Evolutionary conservation across 2,888 invertebrate species (phyloP).

Genomic region (Catotricha subobsoleta): DNA sequence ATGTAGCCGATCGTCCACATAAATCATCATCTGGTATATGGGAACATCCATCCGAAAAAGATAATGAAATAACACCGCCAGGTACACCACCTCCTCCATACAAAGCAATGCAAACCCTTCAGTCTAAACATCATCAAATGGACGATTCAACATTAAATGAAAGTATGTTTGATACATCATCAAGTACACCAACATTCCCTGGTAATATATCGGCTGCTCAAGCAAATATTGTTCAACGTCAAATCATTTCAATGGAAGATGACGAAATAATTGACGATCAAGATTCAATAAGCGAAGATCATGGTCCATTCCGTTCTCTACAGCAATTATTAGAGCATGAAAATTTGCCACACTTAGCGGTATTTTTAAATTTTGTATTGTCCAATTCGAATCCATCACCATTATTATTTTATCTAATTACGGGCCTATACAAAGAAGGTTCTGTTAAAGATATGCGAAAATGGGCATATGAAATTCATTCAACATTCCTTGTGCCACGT

Average conservation of each 20-base stretch:
- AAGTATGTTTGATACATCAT: conserved; percentile 4
- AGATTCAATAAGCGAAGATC: conserved; percentile 52
- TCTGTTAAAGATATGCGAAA: conserved; percentile 80
- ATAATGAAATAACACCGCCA: conserved; percentile 44
- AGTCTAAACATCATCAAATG: background rate
- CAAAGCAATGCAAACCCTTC: conserved; percentile 26
- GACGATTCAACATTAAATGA: conserved; percentile 3
- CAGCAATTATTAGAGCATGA: conserved; percentile 66
- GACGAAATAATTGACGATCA: conserved; percentile 82
- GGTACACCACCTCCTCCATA: conserved; percentile 85
- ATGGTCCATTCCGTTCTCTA: conserved; percentile 77
- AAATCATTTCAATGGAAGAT: conserved; percentile 90
- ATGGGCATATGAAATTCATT: conserved; percentile 99
- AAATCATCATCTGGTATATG: background rate
- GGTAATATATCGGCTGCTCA: conserved; percentile 23
- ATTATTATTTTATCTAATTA: conserved; percentile 61
- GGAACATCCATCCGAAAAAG: conserved; percentile 28
- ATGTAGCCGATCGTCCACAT: no score
- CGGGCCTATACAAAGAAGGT: conserved; percentile 75
- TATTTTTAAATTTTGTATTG: conserved; percentile 81
- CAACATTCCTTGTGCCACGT: conserved; percentile 80
- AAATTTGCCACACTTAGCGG: conserved; percentile 65
- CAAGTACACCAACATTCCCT: background rate
- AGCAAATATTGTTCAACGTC: conserved; percentile 38
- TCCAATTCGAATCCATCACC: conserved; percentile 64